Evolutionary conservation across 2,888 invertebrate genomes (phyloP), one percentile per base, ranked within the genome.

Genomic region (Bhutanitis thaidina): DNA sequence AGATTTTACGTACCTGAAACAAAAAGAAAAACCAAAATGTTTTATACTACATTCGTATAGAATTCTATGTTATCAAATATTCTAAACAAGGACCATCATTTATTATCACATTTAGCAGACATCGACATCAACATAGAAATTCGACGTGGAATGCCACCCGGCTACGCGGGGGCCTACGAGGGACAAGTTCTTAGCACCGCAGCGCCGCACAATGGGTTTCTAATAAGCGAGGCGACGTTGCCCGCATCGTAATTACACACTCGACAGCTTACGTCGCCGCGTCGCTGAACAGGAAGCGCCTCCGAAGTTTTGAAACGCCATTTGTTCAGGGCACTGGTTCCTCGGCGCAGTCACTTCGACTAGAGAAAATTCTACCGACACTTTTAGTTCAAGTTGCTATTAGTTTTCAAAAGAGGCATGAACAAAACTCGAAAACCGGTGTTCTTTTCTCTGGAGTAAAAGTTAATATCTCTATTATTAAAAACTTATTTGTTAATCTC

Each of bases 141-240:
- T 32, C 32, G 12, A 13, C n/a, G 4, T n/a, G 1, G 5, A 32
- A 27, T 13, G 7, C 27, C 35, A 35, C 29, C 36, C 14, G 35
- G 25, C 34, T n/a, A 7, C 0, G 0, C 27, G 8, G 27, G 8
- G 27, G 1, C 20, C 7, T 27, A 27, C 34, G 15, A 36, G 36
- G 7, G 7, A 20, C 47, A 34, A 41, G 40, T 40, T 48, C 12
- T n/a, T 9, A 48, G 40, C 40, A 34, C 35, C 20, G 43, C 12
- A 2, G 12, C 15, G 10, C 40, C 38, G 32, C 40, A 40, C 41
- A 48, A 48, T 41, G 40, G 40, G 15, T n/a, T n/a, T 41, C 48
- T 48, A 48, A 48, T 35, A 48, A 48, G 27, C 40, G 27, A 7
- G 15, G 29, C 35, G 35, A 20, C 25, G 39, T 13, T 27, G 12